These are phyloP conservation scores for Magallana nippona DNA, from an alignment of 2,888 invertebrate species.

Conservation along the genomic window DNA sequence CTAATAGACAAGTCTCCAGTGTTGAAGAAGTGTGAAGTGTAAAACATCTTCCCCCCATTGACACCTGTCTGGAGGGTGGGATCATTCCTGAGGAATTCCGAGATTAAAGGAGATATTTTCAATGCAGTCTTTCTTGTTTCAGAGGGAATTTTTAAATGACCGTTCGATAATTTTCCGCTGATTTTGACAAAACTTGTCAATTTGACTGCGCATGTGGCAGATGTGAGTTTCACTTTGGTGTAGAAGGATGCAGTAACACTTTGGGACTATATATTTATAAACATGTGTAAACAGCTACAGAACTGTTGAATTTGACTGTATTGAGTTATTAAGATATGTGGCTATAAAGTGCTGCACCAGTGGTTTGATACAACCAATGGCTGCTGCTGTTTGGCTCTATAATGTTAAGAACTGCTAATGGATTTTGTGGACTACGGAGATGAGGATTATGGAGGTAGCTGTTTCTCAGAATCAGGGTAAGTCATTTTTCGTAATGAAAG, in stretches of 20 bases:
- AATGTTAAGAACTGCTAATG: slow-evolving; percentile 53
- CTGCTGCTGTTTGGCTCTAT: background rate
- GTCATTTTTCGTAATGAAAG: background rate
- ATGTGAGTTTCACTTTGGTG: background rate
- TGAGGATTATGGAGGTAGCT: slow-evolving; percentile 53
- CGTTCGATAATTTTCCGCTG: background rate
- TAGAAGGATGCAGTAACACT: background rate
- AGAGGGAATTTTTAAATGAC: background rate
- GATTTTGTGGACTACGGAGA: slow-evolving; percentile 71
- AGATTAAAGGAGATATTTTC: background rate
- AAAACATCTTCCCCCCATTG: background rate
- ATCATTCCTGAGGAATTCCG: background rate
- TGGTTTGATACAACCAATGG: slow-evolving; percentile 3
- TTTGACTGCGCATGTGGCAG: background rate
- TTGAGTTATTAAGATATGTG: background rate
- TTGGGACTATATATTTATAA: background rate
- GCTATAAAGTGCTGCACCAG: slow-evolving; percentile 10
- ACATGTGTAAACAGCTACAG: background rate
- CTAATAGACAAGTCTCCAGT: background rate
- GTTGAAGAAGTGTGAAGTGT: slow-evolving; percentile 26
- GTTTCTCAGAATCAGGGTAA: slow-evolving; percentile 40
- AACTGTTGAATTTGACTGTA: background rate
- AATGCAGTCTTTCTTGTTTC: slow-evolving; percentile 28
- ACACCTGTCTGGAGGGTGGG: background rate
- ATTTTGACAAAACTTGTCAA: background rate